Evolutionary conservation across 2,113 vertebrate genomes (phyloP), one percentile per base, ranked within the genome.

Genomic region (Ariopsis seemanni): DNA sequence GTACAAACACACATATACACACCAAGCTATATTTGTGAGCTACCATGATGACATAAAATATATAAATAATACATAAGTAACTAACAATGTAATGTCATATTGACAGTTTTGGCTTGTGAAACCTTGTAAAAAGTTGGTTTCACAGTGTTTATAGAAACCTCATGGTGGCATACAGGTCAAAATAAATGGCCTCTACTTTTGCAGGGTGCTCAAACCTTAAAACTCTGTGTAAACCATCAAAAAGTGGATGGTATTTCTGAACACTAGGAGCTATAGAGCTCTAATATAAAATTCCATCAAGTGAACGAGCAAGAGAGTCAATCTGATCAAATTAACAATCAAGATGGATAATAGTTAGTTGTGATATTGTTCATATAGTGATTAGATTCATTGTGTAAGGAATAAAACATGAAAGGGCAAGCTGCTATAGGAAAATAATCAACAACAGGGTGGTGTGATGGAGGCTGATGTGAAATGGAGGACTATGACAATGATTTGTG

Each of bases 21-120:
- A 80, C 17, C 53, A 80, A 80, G 25, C 77, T 80, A 30, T 80
- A 80, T 80, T 58, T 80, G 53, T n/a, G 14, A 57, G 52, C 50
- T 55, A 27, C 27, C 52, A 55, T 79, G 53, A 57, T 80, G 52
- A 57, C 52, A 57, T 53, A 57, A 18, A 55, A 79, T 79, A 79
- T 79, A 57, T 30, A 57, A 18, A 80, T 30, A 79, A 57, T 79
- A 79, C 9, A 30, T 18, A 58, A 77, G 52, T 77, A 77, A 52
- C 74, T 20, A 77, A 18, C 9, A 58, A 58, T 20, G 17, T 20
- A 17, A 20, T 80, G 55, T 80, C 78, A 80, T 27, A 57, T 34
- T 27, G n/a, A 58, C 55, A 58, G 78, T 58, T 58, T 80, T 30
- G 15, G 74, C 48, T 77, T 77, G 74, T 77, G 74, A 77, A 77